Base-by-base conservation (phyloP, 2,797 vertebrate species). In the Tapirus indicus region DNA sequence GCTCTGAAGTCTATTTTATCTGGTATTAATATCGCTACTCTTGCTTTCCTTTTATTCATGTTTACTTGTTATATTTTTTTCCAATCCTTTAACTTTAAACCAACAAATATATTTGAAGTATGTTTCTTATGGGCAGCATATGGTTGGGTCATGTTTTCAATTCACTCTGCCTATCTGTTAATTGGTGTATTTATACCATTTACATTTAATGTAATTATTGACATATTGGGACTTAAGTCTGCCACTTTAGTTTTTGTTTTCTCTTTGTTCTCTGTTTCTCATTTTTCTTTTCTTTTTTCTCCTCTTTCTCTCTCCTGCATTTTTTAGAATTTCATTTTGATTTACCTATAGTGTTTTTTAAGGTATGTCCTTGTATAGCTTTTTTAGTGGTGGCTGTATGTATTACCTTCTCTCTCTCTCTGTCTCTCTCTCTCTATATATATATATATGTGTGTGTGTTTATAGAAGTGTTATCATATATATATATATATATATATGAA, bases 301-400 rank as follows among this genome's bases (percentile, higher is more conserved):
- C 11, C 12, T 74, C 72, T 79, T 84, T 52, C 12, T 74, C n/a
- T 88, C 71, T 69, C 52, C 27, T 87, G 47, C 17, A 64, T 66
- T 38, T 64, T 77, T 89, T 78, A 84, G 35, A 64, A 93, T 85
- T 85, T 96, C 13, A 54, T 84, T 72, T 91, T 88, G 23, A 87
- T 74, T 78, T 72, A 49, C 29, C 68, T 88, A 14, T 17, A 83
- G 49, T 18, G n/a, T 56, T 54, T 88, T 79, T 56, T 12, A 74
- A 60, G 29, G 23, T 62, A n/a, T 68, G 7, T 69, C 64, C 71
- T 71, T 44, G 14, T 69, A 54, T 44, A 82, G 12, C 25, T 52
- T 87, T 91, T 54, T 52, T n/a, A 71, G 54, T 52, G n/a, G 14
- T 96, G 8, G 54, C 69, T 82, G 41, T 84, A 77, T 11, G 8